These are phyloP conservation scores for Sminthurinus aureus DNA, from an alignment of 2,888 invertebrate species.

Conservation along the genomic window DNA sequence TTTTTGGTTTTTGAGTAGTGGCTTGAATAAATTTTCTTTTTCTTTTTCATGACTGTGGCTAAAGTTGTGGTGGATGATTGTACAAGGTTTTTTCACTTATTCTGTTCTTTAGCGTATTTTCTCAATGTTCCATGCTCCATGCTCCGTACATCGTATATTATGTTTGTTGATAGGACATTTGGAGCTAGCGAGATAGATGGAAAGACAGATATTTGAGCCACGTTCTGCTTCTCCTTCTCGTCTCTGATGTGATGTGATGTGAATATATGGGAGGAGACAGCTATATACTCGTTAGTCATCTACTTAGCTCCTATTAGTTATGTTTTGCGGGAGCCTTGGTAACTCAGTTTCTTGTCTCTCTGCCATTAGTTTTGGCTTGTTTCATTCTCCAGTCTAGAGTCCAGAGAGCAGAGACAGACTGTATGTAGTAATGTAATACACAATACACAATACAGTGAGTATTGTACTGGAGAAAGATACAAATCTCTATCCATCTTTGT, in stretches of 20 bases:
- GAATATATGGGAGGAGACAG: neutral
- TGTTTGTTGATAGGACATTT: neutral
- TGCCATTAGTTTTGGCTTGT: neutral
- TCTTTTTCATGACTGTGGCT: neutral
- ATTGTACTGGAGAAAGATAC: neutral
- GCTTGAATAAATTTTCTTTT: neutral
- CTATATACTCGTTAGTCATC: neutral
- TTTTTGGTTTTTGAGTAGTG: neutral
- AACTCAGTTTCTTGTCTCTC: neutral
- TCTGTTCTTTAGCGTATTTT: neutral
- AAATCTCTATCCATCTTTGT: conserved; percentile 9
- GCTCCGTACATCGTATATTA: neutral
- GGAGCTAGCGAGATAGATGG: neutral
- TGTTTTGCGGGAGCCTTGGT: neutral
- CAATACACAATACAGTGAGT: no score
- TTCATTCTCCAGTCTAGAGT: neutral
- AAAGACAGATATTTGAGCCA: neutral
- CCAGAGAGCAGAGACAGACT: neutral
- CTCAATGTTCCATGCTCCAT: neutral
- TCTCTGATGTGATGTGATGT: no score
- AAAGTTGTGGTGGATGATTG: no score
- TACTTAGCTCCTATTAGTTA: neutral
- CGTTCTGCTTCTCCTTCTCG: neutral
- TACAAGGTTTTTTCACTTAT: neutral
- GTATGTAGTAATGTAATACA: neutral